Evolutionary conservation across 1,140 invertebrate genomes (phyloP).

Genomic region (Neodiprion lecontei): DNA sequence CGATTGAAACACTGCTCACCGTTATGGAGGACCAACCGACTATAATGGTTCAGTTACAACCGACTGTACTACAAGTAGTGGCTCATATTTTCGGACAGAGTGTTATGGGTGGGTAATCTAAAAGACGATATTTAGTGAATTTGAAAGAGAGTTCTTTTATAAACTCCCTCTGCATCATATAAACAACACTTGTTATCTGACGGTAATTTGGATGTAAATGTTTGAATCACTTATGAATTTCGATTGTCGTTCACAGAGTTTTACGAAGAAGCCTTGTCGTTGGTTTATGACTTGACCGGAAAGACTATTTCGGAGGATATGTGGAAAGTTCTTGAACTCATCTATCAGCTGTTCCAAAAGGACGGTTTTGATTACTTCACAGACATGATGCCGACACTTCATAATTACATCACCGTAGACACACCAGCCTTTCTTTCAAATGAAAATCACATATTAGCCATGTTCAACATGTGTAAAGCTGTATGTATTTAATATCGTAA

Average conservation of each 20-base stretch:
- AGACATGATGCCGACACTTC: conserved; percentile 98
- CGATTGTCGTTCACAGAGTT: conserved; percentile 75
- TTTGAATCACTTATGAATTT: conserved; percentile 11
- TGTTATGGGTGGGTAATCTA: conserved; percentile 72
- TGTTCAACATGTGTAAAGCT: conserved; percentile 96
- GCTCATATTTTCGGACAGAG: conserved; percentile 86
- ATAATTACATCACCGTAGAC: conserved; percentile 97
- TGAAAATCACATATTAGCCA: conserved; percentile 86
- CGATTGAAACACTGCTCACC: conserved; percentile 93
- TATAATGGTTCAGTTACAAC: conserved; percentile 90
- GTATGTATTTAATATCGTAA: conserved; percentile 61
- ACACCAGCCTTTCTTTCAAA: conserved; percentile 91
- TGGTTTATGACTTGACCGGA: conserved; percentile 91
- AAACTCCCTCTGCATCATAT: conserved; percentile 12
- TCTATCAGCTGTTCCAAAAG: conserved; percentile 91
- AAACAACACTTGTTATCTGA: background rate
- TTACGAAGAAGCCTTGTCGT: conserved; percentile 93
- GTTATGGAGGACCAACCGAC: conserved; percentile 94
- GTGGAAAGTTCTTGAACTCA: conserved; percentile 94
- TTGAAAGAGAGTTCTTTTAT: conserved; percentile 15
- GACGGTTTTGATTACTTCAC: conserved; percentile 97
- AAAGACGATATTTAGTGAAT: background rate
- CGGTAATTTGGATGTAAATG: background rate
- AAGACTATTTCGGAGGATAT: conserved; percentile 90
- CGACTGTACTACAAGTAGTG: conserved; percentile 91